Conservation (phyloP, 2,797 vertebrate genomes). For the Microhierax caerulescens region DNA sequence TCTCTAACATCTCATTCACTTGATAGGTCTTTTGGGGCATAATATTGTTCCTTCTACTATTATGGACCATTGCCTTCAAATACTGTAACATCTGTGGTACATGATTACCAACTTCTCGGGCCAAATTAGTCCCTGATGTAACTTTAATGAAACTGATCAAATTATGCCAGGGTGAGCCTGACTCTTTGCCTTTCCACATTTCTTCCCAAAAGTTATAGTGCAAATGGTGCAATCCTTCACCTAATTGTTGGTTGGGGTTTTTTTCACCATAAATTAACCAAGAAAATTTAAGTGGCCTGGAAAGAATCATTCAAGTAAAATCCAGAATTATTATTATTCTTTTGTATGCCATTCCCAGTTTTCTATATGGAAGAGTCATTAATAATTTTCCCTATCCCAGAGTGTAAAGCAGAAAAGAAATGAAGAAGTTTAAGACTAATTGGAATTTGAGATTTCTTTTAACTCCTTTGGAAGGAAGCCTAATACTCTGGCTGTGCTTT, state of each 20-base stretch:
- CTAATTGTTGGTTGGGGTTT: too few relatives aligned
- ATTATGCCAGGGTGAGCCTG: background rate
- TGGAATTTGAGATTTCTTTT: background rate
- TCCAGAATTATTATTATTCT: background rate
- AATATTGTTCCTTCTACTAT: slow-evolving; percentile 51
- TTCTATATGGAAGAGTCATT: background rate
- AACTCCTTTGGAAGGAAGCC: background rate
- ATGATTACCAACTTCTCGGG: slow-evolving; percentile 9
- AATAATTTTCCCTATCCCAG: background rate
- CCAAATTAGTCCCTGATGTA: slow-evolving; percentile 41
- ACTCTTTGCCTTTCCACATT: background rate
- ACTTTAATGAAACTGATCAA: background rate
- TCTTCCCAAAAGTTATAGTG: background rate
- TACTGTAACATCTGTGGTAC: slow-evolving; percentile 49
- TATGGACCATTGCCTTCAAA: slow-evolving; percentile 59
- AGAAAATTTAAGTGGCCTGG: background rate
- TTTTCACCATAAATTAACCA: background rate
- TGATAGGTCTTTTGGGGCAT: slow-evolving; percentile 37
- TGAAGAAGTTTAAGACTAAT: background rate
- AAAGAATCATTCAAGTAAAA: background rate
- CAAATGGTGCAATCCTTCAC: background rate
- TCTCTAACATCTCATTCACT: slow-evolving; percentile 35
- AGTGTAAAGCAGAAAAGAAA: background rate
- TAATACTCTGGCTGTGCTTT: background rate
- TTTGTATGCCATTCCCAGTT: background rate